phyloP scores from a whole-genome alignment of 1,140 invertebrate species.

The Pinna nobilis region DNA sequence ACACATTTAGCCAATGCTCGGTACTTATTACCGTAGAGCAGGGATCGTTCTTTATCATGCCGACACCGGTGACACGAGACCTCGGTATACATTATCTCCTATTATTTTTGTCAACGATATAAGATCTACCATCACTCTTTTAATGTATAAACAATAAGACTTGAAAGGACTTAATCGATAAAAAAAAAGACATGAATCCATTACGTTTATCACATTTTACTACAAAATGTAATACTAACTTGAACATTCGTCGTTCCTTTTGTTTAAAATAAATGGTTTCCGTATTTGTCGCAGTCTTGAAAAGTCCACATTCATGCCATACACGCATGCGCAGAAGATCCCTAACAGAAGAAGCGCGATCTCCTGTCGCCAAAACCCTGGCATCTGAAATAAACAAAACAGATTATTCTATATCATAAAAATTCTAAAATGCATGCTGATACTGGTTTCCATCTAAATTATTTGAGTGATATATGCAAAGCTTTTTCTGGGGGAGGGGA shows the following conservation, averaged over 20 bases:
- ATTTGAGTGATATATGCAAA: too few species aligned
- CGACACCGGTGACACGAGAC: too few species aligned
- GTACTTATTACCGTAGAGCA: too few species aligned
- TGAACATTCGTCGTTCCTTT: slow-evolving; percentile 22
- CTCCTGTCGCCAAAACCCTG: slow-evolving; percentile 26
- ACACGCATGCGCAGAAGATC: slow-evolving; percentile 37
- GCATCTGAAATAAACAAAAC: slow-evolving; percentile 45
- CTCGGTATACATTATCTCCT: too few species aligned
- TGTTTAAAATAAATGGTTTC: slow-evolving; percentile 39
- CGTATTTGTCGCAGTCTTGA: slow-evolving; percentile 37
- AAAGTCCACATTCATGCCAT: slow-evolving; percentile 48
- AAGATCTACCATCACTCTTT: background rate
- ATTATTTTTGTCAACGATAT: too few species aligned
- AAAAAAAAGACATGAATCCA: slow-evolving; percentile 37
- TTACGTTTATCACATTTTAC: background rate
- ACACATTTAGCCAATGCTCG: slow-evolving; percentile 55
- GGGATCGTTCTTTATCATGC: background rate
- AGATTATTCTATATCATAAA: too few species aligned
- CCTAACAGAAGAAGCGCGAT: slow-evolving; percentile 28
- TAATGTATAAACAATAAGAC: background rate
- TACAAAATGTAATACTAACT: slow-evolving; percentile 15
- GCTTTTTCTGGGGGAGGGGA: too few species aligned
- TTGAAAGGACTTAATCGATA: slow-evolving; percentile 35
- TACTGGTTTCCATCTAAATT: too few species aligned
- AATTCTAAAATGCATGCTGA: too few species aligned